Evolutionary conservation across 2,888 invertebrate species (phyloP).

Genomic region (Globia sparganii): DNA sequence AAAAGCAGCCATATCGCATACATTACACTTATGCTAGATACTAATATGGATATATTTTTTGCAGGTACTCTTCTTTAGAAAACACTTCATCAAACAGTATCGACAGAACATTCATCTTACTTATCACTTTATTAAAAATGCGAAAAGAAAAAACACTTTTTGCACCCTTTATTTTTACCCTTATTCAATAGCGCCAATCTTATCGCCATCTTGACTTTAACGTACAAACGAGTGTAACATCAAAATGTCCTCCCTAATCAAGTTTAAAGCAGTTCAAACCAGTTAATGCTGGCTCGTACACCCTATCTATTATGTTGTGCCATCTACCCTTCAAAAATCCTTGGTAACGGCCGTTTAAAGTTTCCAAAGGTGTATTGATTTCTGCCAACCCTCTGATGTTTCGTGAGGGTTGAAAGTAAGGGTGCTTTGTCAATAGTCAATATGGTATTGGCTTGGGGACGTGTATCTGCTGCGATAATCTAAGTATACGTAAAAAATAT

Average conservation of each 20-base stretch:
- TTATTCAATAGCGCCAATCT: slow-evolving; percentile 52
- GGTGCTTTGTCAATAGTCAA: slow-evolving; percentile 74
- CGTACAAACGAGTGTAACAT: slow-evolving; percentile 65
- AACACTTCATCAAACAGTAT: slow-evolving; percentile 11
- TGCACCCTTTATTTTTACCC: slow-evolving; percentile 16
- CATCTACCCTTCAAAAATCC: slow-evolving; percentile 75
- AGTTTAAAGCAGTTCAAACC: slow-evolving; percentile 62
- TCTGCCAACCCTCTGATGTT: slow-evolving; percentile 74
- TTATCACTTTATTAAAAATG: slow-evolving; percentile 17
- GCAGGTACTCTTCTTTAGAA: background rate
- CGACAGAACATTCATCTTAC: background rate
- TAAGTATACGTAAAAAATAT: slow-evolving; percentile 8
- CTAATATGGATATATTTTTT: background rate
- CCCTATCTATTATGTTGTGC: slow-evolving; percentile 61
- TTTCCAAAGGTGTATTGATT: slow-evolving; percentile 87
- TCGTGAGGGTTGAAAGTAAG: slow-evolving; percentile 72
- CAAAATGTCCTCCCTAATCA: slow-evolving; percentile 67
- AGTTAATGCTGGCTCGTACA: slow-evolving; percentile 63
- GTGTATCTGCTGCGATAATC: slow-evolving; percentile 40
- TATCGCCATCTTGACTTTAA: slow-evolving; percentile 62
- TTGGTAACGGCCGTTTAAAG: slow-evolving; percentile 82
- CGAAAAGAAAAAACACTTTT: slow-evolving; percentile 15
- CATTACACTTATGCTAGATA: background rate
- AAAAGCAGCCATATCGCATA: background rate
- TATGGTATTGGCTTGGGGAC: slow-evolving; percentile 65